Conservation (phyloP, 2,888 invertebrate species). For the Dendrolimus houi region DNA sequence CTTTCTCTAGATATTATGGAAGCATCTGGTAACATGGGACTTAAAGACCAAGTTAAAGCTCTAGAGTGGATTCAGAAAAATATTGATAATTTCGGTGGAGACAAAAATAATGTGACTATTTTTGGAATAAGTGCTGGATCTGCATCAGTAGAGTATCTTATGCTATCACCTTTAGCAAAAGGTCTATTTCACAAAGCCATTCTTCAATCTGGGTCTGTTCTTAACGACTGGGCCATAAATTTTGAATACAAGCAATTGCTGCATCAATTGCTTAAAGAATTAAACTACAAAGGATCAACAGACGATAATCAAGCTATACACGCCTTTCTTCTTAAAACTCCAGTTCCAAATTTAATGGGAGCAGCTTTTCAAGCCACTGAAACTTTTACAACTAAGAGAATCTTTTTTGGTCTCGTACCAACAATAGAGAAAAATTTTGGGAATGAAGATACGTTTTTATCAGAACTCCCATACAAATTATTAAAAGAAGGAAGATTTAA, state of each 20-base stretch:
- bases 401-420: constrained; percentile 40
- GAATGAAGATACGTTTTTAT: constrained; percentile 30
- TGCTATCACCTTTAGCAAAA: constrained; percentile 33
- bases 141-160: constrained; percentile 37
- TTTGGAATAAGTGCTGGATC: constrained; percentile 44
- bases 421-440: constrained; percentile 39
- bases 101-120: constrained; percentile 41
- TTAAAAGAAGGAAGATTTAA: constrained; percentile 43
- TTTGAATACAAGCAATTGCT: constrained; percentile 25
- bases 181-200: constrained; percentile 48
- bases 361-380: constrained; percentile 16
- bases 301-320: constrained; percentile 22
- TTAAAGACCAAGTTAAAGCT: constrained; percentile 51
- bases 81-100: constrained; percentile 38
- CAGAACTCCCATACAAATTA: constrained; percentile 43
- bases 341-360: constrained; percentile 15
- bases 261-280: constrained; percentile 20
- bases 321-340: constrained; percentile 20
- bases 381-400: constrained; percentile 15
- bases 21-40: constrained; percentile 48
- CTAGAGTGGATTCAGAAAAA: constrained; percentile 46
- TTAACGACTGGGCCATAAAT: constrained; percentile 41
- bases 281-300: constrained; percentile 27
- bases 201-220: constrained; percentile 38
- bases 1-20: constrained; percentile 42